Evolutionary conservation across 2,888 invertebrate genomes (phyloP).

Genomic region (Drosophila eohydei): DNA sequence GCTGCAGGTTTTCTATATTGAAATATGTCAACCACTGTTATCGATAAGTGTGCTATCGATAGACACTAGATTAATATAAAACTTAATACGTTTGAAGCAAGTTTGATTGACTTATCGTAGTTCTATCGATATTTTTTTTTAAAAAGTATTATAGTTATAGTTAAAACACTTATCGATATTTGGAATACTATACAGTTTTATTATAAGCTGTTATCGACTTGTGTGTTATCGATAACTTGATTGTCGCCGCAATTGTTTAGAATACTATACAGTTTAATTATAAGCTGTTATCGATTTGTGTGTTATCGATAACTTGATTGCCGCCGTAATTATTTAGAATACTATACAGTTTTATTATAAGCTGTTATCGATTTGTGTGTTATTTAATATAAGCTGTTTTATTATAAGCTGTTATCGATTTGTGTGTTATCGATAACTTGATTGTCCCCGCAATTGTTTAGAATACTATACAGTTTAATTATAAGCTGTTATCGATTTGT

Average conservation of each 20-base stretch:
- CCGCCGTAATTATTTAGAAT: too few relatives aligned
- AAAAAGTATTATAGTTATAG: too few relatives aligned
- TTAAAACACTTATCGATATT: not conserved
- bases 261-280: not conserved
- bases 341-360: too few relatives aligned
- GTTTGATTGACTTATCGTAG: not conserved
- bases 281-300: not conserved
- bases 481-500: too few relatives aligned
- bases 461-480: too few relatives aligned
- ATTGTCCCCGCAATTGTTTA: too few relatives aligned
- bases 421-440: not conserved
- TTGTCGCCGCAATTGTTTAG: too few relatives aligned
- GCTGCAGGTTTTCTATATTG: not conserved
- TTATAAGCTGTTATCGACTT: too few relatives aligned
- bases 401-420: not conserved
- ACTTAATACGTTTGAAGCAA: not conserved
- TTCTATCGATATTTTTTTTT: not conserved
- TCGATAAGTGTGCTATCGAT: not conserved
- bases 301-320: not conserved
- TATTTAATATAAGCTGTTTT: too few relatives aligned
- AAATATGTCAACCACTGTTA: not conserved
- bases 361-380: too few relatives aligned
- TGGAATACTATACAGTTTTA: too few relatives aligned
- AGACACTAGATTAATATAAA: not conserved
- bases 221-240: not conserved